A percentile compares a stretch with the other conserved stretches of the same genome.
phyloP scores from a whole-genome alignment of 2,888 invertebrate species.

The Drosophila falleni region DNA sequence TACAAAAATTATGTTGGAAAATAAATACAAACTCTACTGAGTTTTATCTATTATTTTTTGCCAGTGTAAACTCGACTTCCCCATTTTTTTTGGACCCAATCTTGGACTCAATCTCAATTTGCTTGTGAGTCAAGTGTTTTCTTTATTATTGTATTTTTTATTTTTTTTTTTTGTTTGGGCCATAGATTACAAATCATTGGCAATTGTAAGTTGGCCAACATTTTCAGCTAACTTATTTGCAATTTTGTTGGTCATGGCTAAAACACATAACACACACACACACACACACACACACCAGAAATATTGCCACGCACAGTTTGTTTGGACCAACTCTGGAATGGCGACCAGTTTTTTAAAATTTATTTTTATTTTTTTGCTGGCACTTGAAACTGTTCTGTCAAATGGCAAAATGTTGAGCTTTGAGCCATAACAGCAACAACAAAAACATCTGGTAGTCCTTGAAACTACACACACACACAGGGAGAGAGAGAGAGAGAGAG shows the following conservation, averaged over 20 bases:
- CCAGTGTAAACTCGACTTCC: background rate
- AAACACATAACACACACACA: background rate
- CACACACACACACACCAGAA: background rate
- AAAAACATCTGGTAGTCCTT: constrained; percentile 65
- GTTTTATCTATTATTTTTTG: no score
- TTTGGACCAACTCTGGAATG: constrained; percentile 25
- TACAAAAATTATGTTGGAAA: no score
- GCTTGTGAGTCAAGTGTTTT: constrained; percentile 16
- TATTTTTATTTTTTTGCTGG: constrained; percentile 25
- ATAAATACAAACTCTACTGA: no score
- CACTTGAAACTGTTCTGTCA: constrained; percentile 54
- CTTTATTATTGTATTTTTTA: background rate
- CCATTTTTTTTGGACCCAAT: background rate
- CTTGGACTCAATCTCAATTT: background rate
- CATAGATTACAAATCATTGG: constrained; percentile 21
- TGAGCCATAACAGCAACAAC: constrained; percentile 23
- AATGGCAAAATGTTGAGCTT: constrained; percentile 43
- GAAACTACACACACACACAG: constrained; percentile 33
- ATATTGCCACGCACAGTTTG: constrained; percentile 7
- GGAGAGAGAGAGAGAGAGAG: background rate
- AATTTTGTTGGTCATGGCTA: constrained; percentile 49
- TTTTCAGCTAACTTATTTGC: constrained; percentile 22
- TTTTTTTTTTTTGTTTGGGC: background rate
- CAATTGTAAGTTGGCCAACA: constrained; percentile 53
- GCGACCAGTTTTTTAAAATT: background rate